phyloP scores from a whole-genome alignment of 2,888 invertebrate genomes.

The Octonoba sinensis region DNA sequence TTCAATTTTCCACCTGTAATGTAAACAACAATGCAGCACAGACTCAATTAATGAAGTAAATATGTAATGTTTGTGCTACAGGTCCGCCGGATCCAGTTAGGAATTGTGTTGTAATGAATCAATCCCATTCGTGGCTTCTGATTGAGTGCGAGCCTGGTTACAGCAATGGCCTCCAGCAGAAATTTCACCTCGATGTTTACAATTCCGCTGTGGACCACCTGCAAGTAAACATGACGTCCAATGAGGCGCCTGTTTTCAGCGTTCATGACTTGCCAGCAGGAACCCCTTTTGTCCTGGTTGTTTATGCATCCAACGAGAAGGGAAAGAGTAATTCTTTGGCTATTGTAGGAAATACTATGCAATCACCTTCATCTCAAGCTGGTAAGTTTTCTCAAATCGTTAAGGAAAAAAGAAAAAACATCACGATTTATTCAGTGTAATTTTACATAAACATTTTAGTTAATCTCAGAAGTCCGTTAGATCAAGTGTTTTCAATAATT shows the following conservation, averaged over 20 bases:
- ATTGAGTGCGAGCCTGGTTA: constrained; percentile 88
- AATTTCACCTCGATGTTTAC: constrained; percentile 85
- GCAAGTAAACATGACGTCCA: constrained; percentile 82
- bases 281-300: constrained; percentile 81
- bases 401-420: no score
- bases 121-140: constrained; percentile 86
- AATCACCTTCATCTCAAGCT: constrained; percentile 20
- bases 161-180: constrained; percentile 89
- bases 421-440: no score
- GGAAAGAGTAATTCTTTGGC: constrained; percentile 86
- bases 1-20: no score
- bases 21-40: no score
- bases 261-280: constrained; percentile 82
- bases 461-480: no score
- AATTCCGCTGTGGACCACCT: constrained; percentile 77
- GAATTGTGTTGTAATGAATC: constrained; percentile 88
- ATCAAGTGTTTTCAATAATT: no score
- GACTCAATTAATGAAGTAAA: no score
- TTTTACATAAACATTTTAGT: no score
- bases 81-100: constrained; percentile 92
- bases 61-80: constrained; percentile 70
- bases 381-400: constrained; percentile 11
- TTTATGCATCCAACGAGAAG: constrained; percentile 86
- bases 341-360: constrained; percentile 80
- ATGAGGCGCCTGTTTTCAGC: constrained; percentile 78